Evolutionary conservation across 2,888 invertebrate species (phyloP).

Genomic region (Azorinus chamasolen): DNA sequence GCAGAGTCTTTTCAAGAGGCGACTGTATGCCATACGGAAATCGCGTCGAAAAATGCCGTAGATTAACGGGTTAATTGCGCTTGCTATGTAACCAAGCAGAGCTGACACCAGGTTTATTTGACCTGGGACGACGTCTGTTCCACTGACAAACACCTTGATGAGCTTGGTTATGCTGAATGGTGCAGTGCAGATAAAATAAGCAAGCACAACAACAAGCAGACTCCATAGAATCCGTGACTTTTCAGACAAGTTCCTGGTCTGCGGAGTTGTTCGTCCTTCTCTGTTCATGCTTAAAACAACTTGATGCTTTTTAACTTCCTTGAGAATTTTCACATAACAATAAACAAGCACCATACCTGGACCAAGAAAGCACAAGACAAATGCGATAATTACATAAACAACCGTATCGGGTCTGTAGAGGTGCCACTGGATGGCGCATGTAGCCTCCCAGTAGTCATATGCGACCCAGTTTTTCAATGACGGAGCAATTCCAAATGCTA

Average conservation of each 20-base stretch:
- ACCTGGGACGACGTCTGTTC: conserved; percentile 71
- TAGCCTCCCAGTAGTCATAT: conserved; percentile 85
- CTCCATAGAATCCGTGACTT: conserved; percentile 68
- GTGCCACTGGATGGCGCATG: conserved; percentile 85
- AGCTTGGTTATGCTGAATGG: conserved; percentile 85
- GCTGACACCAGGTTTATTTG: conserved; percentile 80
- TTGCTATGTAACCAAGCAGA: conserved; percentile 79
- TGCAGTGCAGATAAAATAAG: conserved; percentile 85
- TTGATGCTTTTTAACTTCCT: conserved; percentile 56
- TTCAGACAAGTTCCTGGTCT: conserved; percentile 14
- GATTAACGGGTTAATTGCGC: conserved; percentile 85
- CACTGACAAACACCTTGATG: conserved; percentile 76
- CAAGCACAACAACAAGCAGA: conserved; percentile 82
- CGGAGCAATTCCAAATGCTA: conserved; percentile 77
- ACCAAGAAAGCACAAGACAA: conserved; percentile 79
- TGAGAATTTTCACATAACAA: conserved; percentile 76
- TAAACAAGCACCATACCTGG: conserved; percentile 78
- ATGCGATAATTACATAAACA: conserved; percentile 81
- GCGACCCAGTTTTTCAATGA: conserved; percentile 78
- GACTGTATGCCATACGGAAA: conserved; percentile 75
- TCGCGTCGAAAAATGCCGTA: conserved; percentile 84
- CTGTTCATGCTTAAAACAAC: not conserved
- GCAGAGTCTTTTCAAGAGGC: conserved; percentile 40
- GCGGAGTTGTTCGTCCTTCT: not conserved
- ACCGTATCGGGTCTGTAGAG: conserved; percentile 66